Evolutionary conservation across 1,140 invertebrate genomes (phyloP).

Genomic region (Pygmarrhopalites habei): DNA sequence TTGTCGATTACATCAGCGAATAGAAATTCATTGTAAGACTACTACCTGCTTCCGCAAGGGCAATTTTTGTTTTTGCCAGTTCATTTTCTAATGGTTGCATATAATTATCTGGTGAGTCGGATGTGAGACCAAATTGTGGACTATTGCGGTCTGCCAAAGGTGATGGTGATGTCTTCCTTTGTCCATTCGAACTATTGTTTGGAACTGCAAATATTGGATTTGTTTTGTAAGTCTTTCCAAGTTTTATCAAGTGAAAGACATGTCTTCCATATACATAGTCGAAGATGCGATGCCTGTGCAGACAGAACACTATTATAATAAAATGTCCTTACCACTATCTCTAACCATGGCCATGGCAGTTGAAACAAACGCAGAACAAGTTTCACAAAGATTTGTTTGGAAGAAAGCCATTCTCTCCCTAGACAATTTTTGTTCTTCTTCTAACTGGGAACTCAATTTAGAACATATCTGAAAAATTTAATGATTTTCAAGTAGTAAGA

Average conservation of each 20-base stretch:
- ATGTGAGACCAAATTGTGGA: neutral
- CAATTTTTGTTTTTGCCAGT: constrained; percentile 90
- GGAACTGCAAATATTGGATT: too few relatives aligned
- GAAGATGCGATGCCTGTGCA: too few relatives aligned
- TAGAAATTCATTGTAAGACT: too few relatives aligned
- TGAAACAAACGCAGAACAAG: constrained; percentile 29
- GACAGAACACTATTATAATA: too few relatives aligned
- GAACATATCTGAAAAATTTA: constrained; percentile 72
- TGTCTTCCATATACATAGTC: too few relatives aligned
- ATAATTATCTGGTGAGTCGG: constrained; percentile 42
- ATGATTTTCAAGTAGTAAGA: too few relatives aligned
- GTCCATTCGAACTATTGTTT: constrained; percentile 30
- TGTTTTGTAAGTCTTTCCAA: too few relatives aligned
- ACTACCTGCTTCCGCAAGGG: constrained; percentile 74
- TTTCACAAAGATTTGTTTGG: constrained; percentile 34
- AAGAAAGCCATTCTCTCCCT: constrained; percentile 35
- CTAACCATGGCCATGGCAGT: constrained; percentile 24
- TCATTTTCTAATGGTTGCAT: constrained; percentile 89
- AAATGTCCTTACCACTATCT: too few relatives aligned
- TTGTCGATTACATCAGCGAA: too few relatives aligned
- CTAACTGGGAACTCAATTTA: constrained; percentile 58
- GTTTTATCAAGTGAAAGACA: too few relatives aligned
- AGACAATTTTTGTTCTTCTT: constrained; percentile 62
- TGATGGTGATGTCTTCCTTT: constrained; percentile 20
- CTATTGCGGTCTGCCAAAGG: neutral